Base-by-base conservation (phyloP, 2,797 vertebrate genomes). In the Argentina silus region DNA sequence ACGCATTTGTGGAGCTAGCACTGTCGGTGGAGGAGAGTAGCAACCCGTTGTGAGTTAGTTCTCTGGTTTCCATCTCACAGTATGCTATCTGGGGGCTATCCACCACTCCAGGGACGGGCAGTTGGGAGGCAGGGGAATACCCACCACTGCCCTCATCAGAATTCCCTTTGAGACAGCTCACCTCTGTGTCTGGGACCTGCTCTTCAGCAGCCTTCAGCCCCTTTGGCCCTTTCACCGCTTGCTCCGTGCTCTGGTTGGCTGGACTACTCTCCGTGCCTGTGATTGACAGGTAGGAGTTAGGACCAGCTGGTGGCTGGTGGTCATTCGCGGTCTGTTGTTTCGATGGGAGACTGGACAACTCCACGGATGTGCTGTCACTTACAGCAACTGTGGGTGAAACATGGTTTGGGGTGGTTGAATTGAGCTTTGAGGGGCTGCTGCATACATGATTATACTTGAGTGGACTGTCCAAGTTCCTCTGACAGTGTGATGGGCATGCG, bases 401-500 rank as follows among this genome's bases (percentile, higher is more conserved):
- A 1, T 94, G 76, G 86, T 92, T 92, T 77, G 91, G 93, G 61
- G 80, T 42, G 61, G 80, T 27, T 1, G 92, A 80, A 78, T 88
- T 78, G 19, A 92, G 83, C 51, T 92, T 93, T 1, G 92, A 87
- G 23, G 91, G 84, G 81, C 81, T 7, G n/a, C 53, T 79, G 74
- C 86, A 90, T 74, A 84, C 81, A 17, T 87, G 93, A 81, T 87
- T 92, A 92, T 95, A 95, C 82, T 93, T 95, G 0, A 92, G 88
- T 23, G 94, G 85, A 21, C 91, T 78, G 61, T 94, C 93, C 0
- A 94, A 86, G 79, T 92, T 92, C 73, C 89, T 91, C 80, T 93
- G 93, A 77, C 95, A 95, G 55, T 95, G 91, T 43, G 94, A 88
- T 80, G 95, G 87, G 81, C 94, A 95, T 45, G 91, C 83, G 81